phyloP scores from a whole-genome alignment of 2,888 invertebrate species.

The Eulithis prunata region DNA sequence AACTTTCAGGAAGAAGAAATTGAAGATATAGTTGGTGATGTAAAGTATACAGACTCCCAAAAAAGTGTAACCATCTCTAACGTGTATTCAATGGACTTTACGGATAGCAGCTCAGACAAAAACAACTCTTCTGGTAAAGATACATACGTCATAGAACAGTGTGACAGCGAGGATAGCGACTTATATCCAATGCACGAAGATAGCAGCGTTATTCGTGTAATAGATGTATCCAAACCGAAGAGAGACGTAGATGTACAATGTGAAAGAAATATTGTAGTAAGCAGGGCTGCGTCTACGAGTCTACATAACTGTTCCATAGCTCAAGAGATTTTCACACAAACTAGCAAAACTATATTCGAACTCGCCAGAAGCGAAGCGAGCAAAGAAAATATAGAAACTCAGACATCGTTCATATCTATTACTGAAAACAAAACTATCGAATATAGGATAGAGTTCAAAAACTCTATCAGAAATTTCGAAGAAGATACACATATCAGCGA shows the following conservation, averaged over 20 bases:
- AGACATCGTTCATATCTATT: constrained; percentile 72
- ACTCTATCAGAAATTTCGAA: constrained; percentile 40
- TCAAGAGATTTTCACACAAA: constrained; percentile 81
- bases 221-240: constrained; percentile 40
- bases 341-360: constrained; percentile 84
- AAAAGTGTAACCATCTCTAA: constrained; percentile 74
- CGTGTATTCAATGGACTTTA: constrained; percentile 70
- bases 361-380: constrained; percentile 66
- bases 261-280: constrained; percentile 38
- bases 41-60: constrained; percentile 71
- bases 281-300: constrained; percentile 46
- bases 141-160: constrained; percentile 71
- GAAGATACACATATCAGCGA: constrained; percentile 12
- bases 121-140: constrained; percentile 72
- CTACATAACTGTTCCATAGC: constrained; percentile 52
- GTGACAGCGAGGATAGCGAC: constrained; percentile 68
- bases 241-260: constrained; percentile 41
- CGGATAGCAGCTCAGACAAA: constrained; percentile 71
- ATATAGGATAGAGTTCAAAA: constrained; percentile 59
- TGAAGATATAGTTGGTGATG: constrained; percentile 68
- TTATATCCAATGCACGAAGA: constrained; percentile 50
- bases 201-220: constrained; percentile 50
- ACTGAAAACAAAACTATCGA: constrained; percentile 64
- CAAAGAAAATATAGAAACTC: constrained; percentile 64
- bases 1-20: constrained; percentile 71